These are phyloP conservation scores for Pollenia angustigena DNA, from an alignment of 2,888 invertebrate species.

Conservation along the genomic window DNA sequence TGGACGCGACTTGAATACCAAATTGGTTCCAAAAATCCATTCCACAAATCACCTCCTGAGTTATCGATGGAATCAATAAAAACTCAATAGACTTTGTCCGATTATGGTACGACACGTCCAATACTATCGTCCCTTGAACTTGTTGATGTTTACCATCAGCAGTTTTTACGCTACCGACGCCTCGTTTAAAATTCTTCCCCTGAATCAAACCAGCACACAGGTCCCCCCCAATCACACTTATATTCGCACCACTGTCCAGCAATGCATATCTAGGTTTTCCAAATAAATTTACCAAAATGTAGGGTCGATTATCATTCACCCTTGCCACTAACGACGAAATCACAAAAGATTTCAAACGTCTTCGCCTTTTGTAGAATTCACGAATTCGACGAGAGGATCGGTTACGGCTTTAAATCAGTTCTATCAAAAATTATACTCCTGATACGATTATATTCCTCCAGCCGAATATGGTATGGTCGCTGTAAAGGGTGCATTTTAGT, in stretches of 20 bases:
- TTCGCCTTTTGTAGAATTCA: background rate
- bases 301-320: background rate
- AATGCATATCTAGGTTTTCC: background rate
- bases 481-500: too few relatives aligned
- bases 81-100: background rate
- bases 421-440: slow-evolving; percentile 5
- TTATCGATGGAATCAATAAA: slow-evolving; percentile 12
- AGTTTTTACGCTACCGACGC: background rate
- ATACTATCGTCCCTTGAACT: background rate
- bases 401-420: too few relatives aligned
- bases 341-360: too few relatives aligned
- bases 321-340: background rate
- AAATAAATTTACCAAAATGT: background rate
- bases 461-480: background rate
- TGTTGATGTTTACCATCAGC: background rate
- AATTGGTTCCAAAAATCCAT: too few relatives aligned
- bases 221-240: too few relatives aligned
- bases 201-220: background rate
- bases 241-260: too few relatives aligned
- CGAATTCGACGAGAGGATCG: background rate
- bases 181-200: background rate
- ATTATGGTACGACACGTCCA: background rate
- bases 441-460: background rate
- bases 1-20: background rate
- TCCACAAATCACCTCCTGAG: slow-evolving; percentile 18